phyloP scores from a whole-genome alignment of 2,888 invertebrate genomes.

The Dascillus cervinus region DNA sequence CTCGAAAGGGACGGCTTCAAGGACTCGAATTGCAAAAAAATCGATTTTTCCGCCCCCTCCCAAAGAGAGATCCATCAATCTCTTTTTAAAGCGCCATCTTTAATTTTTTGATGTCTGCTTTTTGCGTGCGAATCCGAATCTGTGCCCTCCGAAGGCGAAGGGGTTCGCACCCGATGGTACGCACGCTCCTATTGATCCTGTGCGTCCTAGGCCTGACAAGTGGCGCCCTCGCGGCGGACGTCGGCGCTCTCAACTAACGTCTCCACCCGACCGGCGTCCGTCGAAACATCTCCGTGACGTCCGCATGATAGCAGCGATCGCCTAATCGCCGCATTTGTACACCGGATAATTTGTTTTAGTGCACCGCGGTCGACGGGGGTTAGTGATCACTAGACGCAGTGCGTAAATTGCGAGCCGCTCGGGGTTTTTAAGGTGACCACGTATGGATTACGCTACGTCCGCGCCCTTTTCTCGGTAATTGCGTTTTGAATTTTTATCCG shows the following conservation, averaged over 20 bases:
- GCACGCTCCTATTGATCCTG: constrained; percentile 37
- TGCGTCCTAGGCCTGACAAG: constrained; percentile 38
- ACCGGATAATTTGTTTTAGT: too few relatives aligned
- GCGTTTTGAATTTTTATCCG: constrained; percentile 8
- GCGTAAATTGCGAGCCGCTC: too few relatives aligned
- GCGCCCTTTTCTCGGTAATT: constrained; percentile 18
- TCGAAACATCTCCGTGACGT: constrained; percentile 10
- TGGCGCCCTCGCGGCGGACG: constrained; percentile 43
- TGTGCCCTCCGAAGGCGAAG: constrained; percentile 14
- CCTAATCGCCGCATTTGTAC: constrained; percentile 8
- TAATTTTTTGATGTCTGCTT: constrained; percentile 11
- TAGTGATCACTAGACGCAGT: constrained; percentile 11
- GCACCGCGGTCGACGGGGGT: too few relatives aligned
- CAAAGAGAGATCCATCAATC: too few relatives aligned
- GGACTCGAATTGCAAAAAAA: too few relatives aligned
- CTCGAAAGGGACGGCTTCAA: too few relatives aligned
- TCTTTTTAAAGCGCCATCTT: too few relatives aligned
- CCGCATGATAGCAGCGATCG: constrained; percentile 10
- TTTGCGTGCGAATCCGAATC: too few relatives aligned
- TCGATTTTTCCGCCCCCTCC: too few relatives aligned
- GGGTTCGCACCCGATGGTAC: constrained; percentile 45
- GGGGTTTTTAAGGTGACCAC: constrained; percentile 4
- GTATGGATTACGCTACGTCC: constrained; percentile 17
- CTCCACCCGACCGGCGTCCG: constrained; percentile 39
- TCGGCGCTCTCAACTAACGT: constrained; percentile 37